Base-by-base conservation (phyloP, 2,113 vertebrate genomes). In the Potamarius usumacintae region DNA sequence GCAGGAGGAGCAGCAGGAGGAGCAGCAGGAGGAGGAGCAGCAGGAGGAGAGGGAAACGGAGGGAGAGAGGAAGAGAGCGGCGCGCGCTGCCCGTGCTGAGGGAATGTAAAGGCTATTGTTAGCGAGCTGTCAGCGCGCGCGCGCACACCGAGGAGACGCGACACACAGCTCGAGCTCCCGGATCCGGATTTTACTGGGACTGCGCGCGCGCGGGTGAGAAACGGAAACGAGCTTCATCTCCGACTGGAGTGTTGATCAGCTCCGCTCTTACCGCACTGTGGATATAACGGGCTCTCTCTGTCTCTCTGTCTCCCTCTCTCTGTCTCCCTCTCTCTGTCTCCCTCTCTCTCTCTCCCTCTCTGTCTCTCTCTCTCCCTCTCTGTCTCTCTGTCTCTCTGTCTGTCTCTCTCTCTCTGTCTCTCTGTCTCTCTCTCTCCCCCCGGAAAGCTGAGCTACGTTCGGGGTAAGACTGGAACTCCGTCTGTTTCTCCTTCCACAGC, bases 201-300 rank as follows among this genome's bases (percentile, higher is more conserved):
- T 67, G 42, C 27, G 34, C 52, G 58, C 48, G 34, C 52, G 42
- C 7, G 0, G 3, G 2, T 2, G 2, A 2, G 2, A 2, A 42
- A 69, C 48, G 69, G 10, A 20, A 60, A 25, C 79, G 15, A 22
- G 57, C 7, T 42, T 4, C n/a, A 60, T 48, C 62, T 27, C 22
- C 53, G 77, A 79, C 78, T 58, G 4, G 62, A 82, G 57, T 7
- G 80, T 12, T 20, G 20, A 60, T 42, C 25, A 42, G 9, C 25
- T 30, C 14, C 15, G 27, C 2, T 58, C 55, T 27, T 53, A n/a
- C 62, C 78, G 82, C 63, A 53, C 55, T 78, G 80, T 89, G 88
- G 88, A 89, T 89, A 55, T 89, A 89, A 79, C 88, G 88, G 80
- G 63, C 83, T 78, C 22, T 53, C 42, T n/a, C 11, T 52, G 53